Conservation (phyloP, 2,797 vertebrate species). For the Gobionotothen gibberifrons region DNA sequence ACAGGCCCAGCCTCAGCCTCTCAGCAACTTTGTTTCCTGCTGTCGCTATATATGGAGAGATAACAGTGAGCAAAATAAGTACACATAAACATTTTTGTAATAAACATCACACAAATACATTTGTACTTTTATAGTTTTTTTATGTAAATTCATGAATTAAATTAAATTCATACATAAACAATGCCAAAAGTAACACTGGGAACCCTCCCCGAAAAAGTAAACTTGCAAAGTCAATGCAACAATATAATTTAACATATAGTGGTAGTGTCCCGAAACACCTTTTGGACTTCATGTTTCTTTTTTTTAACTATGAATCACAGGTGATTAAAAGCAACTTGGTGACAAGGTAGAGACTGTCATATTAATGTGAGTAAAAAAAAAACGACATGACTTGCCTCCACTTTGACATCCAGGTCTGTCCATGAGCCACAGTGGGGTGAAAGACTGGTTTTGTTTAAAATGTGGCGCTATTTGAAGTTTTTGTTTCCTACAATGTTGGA, state of each 20-base stretch:
- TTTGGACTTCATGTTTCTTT: constrained; percentile 17
- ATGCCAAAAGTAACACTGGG: constrained; percentile 71
- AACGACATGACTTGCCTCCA: neutral
- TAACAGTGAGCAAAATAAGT: too few species aligned
- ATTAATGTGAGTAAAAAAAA: neutral
- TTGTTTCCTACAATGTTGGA: neutral
- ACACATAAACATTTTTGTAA: neutral
- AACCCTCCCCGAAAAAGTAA: constrained; percentile 43
- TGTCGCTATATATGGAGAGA: too few species aligned
- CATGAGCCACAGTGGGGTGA: neutral
- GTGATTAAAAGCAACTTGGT: neutral
- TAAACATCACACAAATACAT: constrained; percentile 12
- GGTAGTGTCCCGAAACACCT: constrained; percentile 30
- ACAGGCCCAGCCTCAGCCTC: too few species aligned
- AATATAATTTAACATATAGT: constrained; percentile 52
- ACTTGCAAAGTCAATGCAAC: constrained; percentile 50
- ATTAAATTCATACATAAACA: constrained; percentile 71
- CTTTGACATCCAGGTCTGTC: neutral
- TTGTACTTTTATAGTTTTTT: constrained; percentile 48
- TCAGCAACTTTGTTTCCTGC: too few species aligned
- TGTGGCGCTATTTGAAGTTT: neutral
- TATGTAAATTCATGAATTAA: constrained; percentile 69
- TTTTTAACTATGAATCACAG: constrained; percentile 3
- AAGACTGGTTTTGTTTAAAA: neutral
- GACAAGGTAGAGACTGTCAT: neutral